Base-by-base conservation (phyloP, 2,888 invertebrate genomes). In the Netelia inedita region DNA sequence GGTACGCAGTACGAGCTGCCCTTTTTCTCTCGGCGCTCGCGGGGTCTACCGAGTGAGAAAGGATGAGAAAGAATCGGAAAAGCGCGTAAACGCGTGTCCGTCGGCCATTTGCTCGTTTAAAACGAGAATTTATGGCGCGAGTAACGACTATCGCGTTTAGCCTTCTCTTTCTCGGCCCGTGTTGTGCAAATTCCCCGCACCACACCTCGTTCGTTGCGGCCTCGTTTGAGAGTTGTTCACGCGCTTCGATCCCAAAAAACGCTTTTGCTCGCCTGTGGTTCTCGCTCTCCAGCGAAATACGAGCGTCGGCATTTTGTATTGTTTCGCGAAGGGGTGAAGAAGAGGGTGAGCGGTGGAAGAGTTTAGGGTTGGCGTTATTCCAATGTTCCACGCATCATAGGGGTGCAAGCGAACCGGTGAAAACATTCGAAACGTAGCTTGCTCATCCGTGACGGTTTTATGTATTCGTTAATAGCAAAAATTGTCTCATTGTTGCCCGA, bases 371-470 rank as follows among this genome's bases (percentile, higher is more conserved):
- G 90, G 88, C 90, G 87, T 87, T 87, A 87, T 89, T 90, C 89
- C 90, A 89, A 82, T 87, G 74, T 43, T 65, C 71, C 28, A 59
- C 63, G 50, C 63, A 71, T 46, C 78, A 53, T 68, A 61, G 57
- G 59, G 55, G 71, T 79, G 74, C 65, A 74, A 66, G 50, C 53
- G 74, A 21, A 35, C 72, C 72, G 61, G 78, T 86, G 85, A 86
- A 88, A 90, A 88, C 89, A 88, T 88, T 87, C 85, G 83, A 88
- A 90, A 87, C 88, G 88, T 88, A 89, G 87, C 85, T 78, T 82
- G 87, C 82, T 81, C 85, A 78, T 68, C 74, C 85, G 79, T 82
- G 79, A 80, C 72, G 80, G 86, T 80, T 82, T 57, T 86, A 81
- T 86, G 87, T 85, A 87, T 88, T 90, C 86, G 88, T 89, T 89